These are phyloP conservation scores for Acrobasis repandana DNA, from an alignment of 2,888 invertebrate species.

Conservation along the genomic window DNA sequence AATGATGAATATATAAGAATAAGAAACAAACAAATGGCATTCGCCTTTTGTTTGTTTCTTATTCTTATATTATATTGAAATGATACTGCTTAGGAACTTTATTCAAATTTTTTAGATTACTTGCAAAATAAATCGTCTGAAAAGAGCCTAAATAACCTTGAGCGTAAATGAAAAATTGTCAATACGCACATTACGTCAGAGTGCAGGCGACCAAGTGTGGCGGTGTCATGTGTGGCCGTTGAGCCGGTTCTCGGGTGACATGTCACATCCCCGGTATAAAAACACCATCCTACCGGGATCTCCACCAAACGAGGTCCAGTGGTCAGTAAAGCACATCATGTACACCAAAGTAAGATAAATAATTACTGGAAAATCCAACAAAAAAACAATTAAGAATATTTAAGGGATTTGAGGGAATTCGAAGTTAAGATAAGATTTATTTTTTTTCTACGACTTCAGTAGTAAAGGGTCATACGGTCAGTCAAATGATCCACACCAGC, in stretches of 20 bases:
- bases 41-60: no score
- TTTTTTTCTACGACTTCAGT: neutral
- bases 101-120: no score
- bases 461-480: no score
- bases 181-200: slow-evolving; percentile 64
- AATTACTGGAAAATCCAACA: neutral
- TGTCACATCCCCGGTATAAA: slow-evolving; percentile 74
- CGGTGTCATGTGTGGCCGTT: slow-evolving; percentile 68
- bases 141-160: slow-evolving; percentile 69
- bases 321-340: slow-evolving; percentile 65
- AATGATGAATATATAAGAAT: no score
- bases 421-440: neutral
- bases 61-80: no score
- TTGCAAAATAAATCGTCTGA: slow-evolving; percentile 33
- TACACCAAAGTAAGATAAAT: slow-evolving; percentile 70
- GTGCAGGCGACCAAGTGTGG: slow-evolving; percentile 67
- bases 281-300: slow-evolving; percentile 60
- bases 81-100: no score
- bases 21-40: no score
- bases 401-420: no score
- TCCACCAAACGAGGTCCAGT: slow-evolving; percentile 67
- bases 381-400: neutral
- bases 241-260: slow-evolving; percentile 67
- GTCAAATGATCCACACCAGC: no score
- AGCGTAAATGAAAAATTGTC: slow-evolving; percentile 59